Percentiles rank a stretch among this genome's conserved stretches.
phyloP scores from a whole-genome alignment of 2,888 invertebrate genomes.

The Scaptomyza parva region DNA sequence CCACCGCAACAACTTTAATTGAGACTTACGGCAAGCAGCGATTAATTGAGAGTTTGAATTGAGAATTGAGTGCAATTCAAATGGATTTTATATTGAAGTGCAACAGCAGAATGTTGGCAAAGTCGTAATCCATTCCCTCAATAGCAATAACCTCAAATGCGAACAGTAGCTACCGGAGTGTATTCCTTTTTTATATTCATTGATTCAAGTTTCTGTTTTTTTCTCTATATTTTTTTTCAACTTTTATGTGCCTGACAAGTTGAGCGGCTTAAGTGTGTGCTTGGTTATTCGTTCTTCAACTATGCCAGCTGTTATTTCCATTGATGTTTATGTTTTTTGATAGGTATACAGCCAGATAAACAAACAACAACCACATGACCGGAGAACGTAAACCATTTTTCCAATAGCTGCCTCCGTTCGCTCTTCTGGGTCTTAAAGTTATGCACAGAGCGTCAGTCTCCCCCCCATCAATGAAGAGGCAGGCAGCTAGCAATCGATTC shows the following conservation, averaged over 20 bases:
- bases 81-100: conserved; percentile 24
- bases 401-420: conserved; percentile 43
- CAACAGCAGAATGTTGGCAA: no score
- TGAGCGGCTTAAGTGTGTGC: conserved; percentile 57
- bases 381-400: conserved; percentile 13
- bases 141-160: conserved; percentile 15
- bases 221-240: no score
- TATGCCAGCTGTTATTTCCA: conserved; percentile 47
- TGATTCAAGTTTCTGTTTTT: conserved; percentile 51
- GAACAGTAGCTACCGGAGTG: conserved; percentile 32
- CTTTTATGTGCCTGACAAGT: conserved; percentile 34
- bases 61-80: conserved; percentile 37
- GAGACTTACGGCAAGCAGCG: conserved; percentile 21
- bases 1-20: conserved; percentile 41
- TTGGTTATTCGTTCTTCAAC: conserved; percentile 25
- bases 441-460: conserved; percentile 20
- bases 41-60: conserved; percentile 38
- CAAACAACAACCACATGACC: conserved; percentile 6
- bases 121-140: conserved; percentile 4
- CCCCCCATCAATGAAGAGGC: conserved; percentile 18
- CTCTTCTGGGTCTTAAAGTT: conserved; percentile 12
- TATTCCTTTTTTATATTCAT: conserved; percentile 28
- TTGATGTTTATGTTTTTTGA: conserved; percentile 40
- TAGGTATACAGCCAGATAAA: conserved; percentile 32
- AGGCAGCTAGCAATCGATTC: conserved; percentile 28